These are phyloP conservation scores for Rotaria magnacalcarata DNA, from an alignment of 2,888 invertebrate species.

Conservation along the genomic window DNA sequence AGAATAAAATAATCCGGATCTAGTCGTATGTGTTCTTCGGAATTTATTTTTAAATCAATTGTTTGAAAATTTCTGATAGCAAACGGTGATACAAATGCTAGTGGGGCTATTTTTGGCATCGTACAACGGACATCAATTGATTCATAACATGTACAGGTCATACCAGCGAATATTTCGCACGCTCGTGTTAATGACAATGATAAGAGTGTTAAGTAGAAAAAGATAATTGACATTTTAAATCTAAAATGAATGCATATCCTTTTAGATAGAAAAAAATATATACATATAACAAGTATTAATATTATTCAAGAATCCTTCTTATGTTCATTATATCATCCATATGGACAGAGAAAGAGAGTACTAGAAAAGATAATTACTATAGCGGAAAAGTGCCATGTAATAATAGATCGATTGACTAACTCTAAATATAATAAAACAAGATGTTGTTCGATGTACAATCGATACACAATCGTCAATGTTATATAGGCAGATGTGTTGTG, in stretches of 20 bases:
- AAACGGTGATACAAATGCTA: neutral
- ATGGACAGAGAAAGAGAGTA: neutral
- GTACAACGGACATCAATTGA: neutral
- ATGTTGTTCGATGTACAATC: neutral
- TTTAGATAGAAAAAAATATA: neutral
- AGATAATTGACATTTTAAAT: neutral
- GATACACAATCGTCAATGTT: conserved; percentile 21
- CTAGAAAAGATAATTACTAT: neutral
- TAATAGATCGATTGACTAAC: neutral
- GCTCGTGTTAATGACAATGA: neutral
- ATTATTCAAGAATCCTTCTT: neutral
- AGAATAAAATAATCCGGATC: neutral
- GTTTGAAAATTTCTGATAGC: neutral
- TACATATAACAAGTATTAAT: neutral
- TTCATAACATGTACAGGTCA: conserved; percentile 23
- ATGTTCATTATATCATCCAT: neutral
- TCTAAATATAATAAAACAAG: neutral
- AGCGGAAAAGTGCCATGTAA: neutral
- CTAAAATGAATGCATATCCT: neutral
- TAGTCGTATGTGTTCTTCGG: neutral
- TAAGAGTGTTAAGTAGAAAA: neutral
- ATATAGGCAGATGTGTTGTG: conserved; percentile 8
- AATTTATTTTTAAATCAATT: neutral
- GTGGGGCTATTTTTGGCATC: neutral
- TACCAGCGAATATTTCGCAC: neutral